These are phyloP conservation scores for Bombus waltoni DNA, from an alignment of 1,140 invertebrate genomes.

Conservation along the genomic window DNA sequence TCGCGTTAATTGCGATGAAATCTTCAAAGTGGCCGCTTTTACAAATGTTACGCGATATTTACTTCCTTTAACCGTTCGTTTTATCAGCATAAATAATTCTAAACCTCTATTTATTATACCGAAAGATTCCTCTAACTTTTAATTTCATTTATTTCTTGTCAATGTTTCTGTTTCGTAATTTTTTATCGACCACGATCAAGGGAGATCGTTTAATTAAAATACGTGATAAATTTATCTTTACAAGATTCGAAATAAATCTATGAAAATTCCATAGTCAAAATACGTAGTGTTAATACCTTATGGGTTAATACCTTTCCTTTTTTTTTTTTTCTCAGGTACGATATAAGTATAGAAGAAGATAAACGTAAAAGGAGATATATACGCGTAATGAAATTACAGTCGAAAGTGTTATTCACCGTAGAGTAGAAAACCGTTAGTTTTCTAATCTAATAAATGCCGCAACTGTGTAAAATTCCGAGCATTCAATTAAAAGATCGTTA, in stretches of 20 bases:
- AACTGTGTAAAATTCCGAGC: background rate
- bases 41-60: background rate
- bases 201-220: background rate
- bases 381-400: background rate
- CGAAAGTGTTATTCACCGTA: background rate
- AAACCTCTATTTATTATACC: background rate
- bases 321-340: no score
- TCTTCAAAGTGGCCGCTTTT: background rate
- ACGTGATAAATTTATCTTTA: background rate
- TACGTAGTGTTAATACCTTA: no score
- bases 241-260: background rate
- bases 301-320: no score
- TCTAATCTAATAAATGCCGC: background rate
- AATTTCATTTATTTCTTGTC: no score
- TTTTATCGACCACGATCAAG: background rate
- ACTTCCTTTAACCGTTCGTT: background rate
- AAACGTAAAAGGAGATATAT: no score
- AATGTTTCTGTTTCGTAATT: background rate
- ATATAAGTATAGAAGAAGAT: background rate
- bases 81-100: no score
- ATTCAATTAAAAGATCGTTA: background rate
- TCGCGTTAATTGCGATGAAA: background rate
- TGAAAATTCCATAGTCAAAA: background rate
- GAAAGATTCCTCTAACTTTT: background rate
- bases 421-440: background rate